A percentile compares a stretch with the other conserved stretches of the same genome.
phyloP scores from a whole-genome alignment of 2,888 invertebrate species.

The Drosophila testacea region DNA sequence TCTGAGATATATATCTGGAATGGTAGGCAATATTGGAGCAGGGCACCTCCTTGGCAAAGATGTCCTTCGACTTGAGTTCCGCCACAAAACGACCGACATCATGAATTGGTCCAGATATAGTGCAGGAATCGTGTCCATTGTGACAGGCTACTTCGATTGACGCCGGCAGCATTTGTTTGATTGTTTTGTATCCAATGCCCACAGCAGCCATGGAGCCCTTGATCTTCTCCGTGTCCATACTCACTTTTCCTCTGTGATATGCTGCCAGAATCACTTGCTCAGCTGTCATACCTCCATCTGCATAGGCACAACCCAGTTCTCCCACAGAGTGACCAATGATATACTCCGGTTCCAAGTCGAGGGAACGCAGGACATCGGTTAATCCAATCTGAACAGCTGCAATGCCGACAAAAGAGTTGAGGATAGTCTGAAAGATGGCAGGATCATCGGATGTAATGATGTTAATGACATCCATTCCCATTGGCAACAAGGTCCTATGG shows the following conservation, averaged over 20 bases:
- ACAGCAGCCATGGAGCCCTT: constrained; percentile 95
- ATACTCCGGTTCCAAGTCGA: constrained; percentile 89
- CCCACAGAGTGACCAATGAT: constrained; percentile 97
- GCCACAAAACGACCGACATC: constrained; percentile 89
- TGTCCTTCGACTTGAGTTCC: constrained; percentile 88
- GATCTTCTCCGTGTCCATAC: constrained; percentile 89
- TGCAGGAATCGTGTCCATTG: constrained; percentile 93
- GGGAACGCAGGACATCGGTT: constrained; percentile 87
- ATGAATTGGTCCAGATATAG: constrained; percentile 94
- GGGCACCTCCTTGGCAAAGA: constrained; percentile 93
- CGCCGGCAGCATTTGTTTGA: constrained; percentile 88
- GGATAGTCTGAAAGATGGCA: constrained; percentile 88
- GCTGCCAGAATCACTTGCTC: constrained; percentile 94
- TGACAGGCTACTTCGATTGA: constrained; percentile 95
- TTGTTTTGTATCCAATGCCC: constrained; percentile 88
- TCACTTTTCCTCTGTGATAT: constrained; percentile 92
- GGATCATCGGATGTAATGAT: constrained; percentile 89
- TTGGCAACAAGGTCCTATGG: constrained; percentile 87
- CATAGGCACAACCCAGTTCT: constrained; percentile 97
- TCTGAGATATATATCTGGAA: constrained; percentile 91
- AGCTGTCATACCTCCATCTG: constrained; percentile 95
- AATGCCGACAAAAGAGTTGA: constrained; percentile 91
- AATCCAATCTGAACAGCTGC: constrained; percentile 89
- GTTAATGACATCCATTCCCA: constrained; percentile 88
- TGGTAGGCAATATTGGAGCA: constrained; percentile 96